These are phyloP conservation scores for Neoseiulus cucumeris DNA, from an alignment of 1,140 invertebrate genomes.

Conservation along the genomic window DNA sequence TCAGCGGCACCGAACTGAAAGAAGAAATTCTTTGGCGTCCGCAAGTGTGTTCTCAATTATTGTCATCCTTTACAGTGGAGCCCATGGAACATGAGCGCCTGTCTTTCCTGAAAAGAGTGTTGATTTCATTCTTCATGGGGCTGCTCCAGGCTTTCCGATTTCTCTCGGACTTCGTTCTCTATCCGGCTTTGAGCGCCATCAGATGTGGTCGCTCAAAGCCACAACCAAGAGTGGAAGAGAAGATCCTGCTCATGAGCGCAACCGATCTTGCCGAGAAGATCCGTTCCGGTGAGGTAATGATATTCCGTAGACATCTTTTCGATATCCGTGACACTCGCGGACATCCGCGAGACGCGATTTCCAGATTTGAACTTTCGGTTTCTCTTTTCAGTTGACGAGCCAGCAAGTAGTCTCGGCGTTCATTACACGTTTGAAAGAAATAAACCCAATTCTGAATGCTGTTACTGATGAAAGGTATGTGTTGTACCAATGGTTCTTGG, in stretches of 20 bases:
- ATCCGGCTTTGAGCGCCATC: background rate
- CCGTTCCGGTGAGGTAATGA: conserved; percentile 46
- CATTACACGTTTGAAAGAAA: background rate
- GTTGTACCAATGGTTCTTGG: background rate
- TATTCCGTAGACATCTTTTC: background rate
- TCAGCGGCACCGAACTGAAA: too few species aligned
- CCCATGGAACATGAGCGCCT: too few species aligned
- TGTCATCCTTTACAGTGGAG: too few species aligned
- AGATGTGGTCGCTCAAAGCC: conserved; percentile 22
- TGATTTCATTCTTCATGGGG: too few species aligned
- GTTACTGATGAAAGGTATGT: conserved; percentile 1
- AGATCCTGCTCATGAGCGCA: conserved; percentile 48
- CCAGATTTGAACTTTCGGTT: background rate
- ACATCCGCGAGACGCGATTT: too few species aligned
- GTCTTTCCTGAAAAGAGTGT: too few species aligned
- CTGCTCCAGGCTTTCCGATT: too few species aligned
- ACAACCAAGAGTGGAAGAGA: conserved; percentile 37
- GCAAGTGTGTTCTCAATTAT: too few species aligned
- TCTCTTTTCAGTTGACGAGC: background rate
- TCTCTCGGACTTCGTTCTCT: background rate
- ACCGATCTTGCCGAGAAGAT: conserved; percentile 51
- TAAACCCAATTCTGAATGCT: background rate
- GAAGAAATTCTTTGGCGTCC: too few species aligned
- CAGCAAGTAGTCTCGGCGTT: background rate
- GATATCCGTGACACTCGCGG: too few species aligned